These are phyloP conservation scores for Hanleya hanleyi DNA, from an alignment of 2,888 invertebrate genomes.

Conservation along the genomic window DNA sequence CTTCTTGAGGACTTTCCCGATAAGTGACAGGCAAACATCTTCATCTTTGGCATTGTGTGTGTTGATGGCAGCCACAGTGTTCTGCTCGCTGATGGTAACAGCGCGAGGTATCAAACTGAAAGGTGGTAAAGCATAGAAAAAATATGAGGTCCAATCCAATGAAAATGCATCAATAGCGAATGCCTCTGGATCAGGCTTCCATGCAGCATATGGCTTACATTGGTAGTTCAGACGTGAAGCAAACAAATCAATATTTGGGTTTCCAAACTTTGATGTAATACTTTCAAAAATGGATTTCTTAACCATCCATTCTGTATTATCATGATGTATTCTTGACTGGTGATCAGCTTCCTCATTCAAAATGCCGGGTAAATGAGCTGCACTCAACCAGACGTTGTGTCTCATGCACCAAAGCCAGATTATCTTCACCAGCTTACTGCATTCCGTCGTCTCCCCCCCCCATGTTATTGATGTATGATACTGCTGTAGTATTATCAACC, in stretches of 20 bases:
- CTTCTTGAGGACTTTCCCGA: no score
- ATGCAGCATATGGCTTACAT: slow-evolving; percentile 15
- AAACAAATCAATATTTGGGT: slow-evolving; percentile 27
- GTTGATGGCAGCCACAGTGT: no score
- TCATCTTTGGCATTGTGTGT: no score
- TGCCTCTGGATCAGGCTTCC: slow-evolving; percentile 30
- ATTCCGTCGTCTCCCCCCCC: slow-evolving; percentile 17
- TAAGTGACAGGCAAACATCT: no score
- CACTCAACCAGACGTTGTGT: background rate
- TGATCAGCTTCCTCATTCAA: background rate
- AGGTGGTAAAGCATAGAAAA: slow-evolving; percentile 31
- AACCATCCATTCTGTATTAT: slow-evolving; percentile 9
- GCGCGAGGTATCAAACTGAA: slow-evolving; percentile 34
- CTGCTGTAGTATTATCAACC: slow-evolving; percentile 30
- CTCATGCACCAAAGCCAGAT: no score
- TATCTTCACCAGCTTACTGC: no score
- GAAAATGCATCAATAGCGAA: slow-evolving; percentile 41
- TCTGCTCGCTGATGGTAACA: no score
- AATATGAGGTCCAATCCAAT: slow-evolving; percentile 10
- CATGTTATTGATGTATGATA: slow-evolving; percentile 27
- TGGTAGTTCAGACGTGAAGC: slow-evolving; percentile 27
- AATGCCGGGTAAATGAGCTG: background rate
- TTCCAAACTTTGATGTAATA: background rate
- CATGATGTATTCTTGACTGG: no score
- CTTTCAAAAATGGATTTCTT: background rate